phyloP scores from a whole-genome alignment of 2,113 vertebrate species.

The Pterocles burchelli region DNA sequence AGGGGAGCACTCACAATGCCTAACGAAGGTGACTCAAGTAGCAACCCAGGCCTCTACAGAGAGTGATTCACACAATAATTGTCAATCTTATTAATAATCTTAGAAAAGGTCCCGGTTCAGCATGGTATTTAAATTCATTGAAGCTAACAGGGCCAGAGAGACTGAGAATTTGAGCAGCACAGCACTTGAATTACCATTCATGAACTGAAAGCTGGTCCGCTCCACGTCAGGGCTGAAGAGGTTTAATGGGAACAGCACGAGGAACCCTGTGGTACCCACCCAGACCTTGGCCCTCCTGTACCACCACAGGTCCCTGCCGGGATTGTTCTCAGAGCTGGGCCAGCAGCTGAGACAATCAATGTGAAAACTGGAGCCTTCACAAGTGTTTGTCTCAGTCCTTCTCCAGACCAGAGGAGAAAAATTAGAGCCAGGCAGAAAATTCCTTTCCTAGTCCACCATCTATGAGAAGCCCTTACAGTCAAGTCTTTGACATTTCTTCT shows the following conservation, averaged over 20 bases:
- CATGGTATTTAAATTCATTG: background rate
- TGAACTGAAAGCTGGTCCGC: background rate
- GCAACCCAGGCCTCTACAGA: background rate
- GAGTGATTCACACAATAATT: background rate
- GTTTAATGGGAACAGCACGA: rapidly evolving
- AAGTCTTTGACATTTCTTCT: background rate
- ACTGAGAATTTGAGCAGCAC: background rate
- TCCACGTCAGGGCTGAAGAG: background rate
- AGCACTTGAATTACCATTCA: background rate
- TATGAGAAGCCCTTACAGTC: background rate
- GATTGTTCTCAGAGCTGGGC: background rate
- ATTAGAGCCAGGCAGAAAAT: background rate
- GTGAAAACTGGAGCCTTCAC: background rate
- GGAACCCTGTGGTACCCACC: background rate
- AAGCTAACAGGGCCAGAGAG: background rate
- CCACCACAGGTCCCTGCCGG: background rate
- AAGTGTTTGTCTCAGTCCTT: background rate
- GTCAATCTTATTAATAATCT: background rate
- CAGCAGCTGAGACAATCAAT: background rate
- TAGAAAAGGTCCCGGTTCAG: background rate
- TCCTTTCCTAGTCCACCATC: background rate
- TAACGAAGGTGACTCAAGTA: background rate
- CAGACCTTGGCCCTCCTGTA: background rate
- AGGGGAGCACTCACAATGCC: background rate
- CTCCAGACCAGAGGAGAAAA: background rate